Percentiles rank a stretch among this genome's conserved stretches.
phyloP scores from a whole-genome alignment of 2,888 invertebrate genomes.

The Lydus trimaculatus region DNA sequence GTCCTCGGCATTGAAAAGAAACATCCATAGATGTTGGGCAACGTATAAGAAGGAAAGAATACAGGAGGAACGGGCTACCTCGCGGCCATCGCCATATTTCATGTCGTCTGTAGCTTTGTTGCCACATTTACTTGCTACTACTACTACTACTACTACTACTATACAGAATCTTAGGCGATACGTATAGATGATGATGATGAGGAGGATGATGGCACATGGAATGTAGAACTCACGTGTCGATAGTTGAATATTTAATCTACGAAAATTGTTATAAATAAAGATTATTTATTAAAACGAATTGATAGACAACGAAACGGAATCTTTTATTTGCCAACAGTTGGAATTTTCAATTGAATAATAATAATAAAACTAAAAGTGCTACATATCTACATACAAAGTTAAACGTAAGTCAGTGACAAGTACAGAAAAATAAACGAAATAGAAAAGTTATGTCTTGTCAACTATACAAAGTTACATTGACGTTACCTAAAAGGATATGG shows the following conservation, averaged over 20 bases:
- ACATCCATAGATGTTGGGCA: slow-evolving; percentile 30
- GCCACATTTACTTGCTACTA: slow-evolving; percentile 50
- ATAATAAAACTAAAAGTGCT: slow-evolving; percentile 42
- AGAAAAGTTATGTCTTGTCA: slow-evolving; percentile 53
- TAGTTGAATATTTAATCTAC: slow-evolving; percentile 34
- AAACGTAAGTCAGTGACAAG: slow-evolving; percentile 48
- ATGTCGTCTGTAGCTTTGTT: slow-evolving; percentile 56
- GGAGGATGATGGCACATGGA: slow-evolving; percentile 42
- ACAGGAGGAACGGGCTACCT: slow-evolving; percentile 56
- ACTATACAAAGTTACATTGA: slow-evolving; percentile 32
- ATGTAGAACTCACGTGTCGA: slow-evolving; percentile 47
- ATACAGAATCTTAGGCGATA: slow-evolving; percentile 16
- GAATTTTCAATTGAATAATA: too few species aligned
- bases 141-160: too few species aligned
- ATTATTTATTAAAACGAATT: too few species aligned
- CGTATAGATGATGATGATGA: not conserved
- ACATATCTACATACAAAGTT: slow-evolving; percentile 48
- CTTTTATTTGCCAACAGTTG: too few species aligned
- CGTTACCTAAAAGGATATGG: slow-evolving; percentile 44
- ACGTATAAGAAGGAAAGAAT: slow-evolving; percentile 43
- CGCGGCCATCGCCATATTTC: slow-evolving; percentile 58
- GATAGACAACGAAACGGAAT: too few species aligned
- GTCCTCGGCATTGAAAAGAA: slow-evolving; percentile 34
- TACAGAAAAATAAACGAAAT: slow-evolving; percentile 35
- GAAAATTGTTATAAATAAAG: not conserved